A percentile compares a stretch with the other conserved stretches of the same genome.
Conservation (phyloP, 2,888 invertebrate species). For the Melanotus villosus region DNA sequence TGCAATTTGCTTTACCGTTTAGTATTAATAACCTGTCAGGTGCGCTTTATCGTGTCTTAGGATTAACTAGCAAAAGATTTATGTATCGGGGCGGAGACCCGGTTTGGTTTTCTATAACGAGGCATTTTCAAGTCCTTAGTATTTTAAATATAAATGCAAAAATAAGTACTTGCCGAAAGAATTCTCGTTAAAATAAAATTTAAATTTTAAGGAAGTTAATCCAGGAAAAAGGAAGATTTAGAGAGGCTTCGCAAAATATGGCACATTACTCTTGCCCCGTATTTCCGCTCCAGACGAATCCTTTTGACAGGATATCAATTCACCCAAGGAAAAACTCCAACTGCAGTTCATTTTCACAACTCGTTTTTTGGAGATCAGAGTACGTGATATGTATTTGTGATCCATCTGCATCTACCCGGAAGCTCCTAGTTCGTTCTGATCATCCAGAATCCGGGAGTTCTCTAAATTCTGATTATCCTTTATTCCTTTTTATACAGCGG, state of each 20-base stretch:
- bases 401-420: constrained; percentile 12
- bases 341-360: constrained; percentile 6
- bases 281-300: constrained; percentile 7
- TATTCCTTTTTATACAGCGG: not conserved
- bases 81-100: too few species aligned
- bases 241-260: not conserved
- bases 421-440: constrained; percentile 5
- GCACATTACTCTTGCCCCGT: not conserved
- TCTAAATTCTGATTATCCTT: constrained; percentile 22
- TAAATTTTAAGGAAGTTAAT: constrained; percentile 1
- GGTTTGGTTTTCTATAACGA: too few species aligned
- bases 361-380: constrained; percentile 10
- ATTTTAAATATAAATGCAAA: too few species aligned
- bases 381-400: constrained; percentile 24
- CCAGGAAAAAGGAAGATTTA: not conserved
- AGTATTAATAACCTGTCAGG: not conserved
- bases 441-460: not conserved
- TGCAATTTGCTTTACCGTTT: not conserved
- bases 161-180: too few species aligned
- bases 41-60: not conserved
- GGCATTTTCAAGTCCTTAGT: too few species aligned
- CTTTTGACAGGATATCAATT: constrained; percentile 29
- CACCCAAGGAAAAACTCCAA: not conserved
- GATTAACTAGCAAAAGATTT: not conserved
- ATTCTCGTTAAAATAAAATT: not conserved